Evolutionary conservation across 2,113 vertebrate genomes (phyloP).

Genomic region (Rhinoderma darwinii): DNA sequence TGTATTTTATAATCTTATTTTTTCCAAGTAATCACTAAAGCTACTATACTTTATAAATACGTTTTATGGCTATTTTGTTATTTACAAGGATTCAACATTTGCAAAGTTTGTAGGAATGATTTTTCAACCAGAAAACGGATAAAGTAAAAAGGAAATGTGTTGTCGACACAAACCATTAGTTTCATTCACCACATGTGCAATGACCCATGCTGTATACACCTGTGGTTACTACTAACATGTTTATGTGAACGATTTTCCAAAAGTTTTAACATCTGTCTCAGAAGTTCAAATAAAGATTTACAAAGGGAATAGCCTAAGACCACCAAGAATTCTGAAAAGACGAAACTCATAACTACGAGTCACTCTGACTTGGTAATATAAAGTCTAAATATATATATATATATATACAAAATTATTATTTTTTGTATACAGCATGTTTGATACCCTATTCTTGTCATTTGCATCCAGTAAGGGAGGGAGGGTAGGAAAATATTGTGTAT

Average conservation of each 20-base stretch:
- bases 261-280: conserved; percentile 50
- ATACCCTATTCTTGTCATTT: too few species aligned
- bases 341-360: background rate
- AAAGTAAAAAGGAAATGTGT: conserved; percentile 33
- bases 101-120: background rate
- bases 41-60: background rate
- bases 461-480: too few species aligned
- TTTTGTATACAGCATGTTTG: too few species aligned
- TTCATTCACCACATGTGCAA: conserved; percentile 39
- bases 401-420: background rate
- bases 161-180: conserved; percentile 35
- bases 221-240: conserved; percentile 54
- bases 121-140: conserved; percentile 27
- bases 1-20: background rate
- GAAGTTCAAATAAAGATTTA: conserved; percentile 42
- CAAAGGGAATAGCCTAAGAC: conserved; percentile 43
- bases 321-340: conserved; percentile 42
- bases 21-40: background rate
- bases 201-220: conserved; percentile 48
- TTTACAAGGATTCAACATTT: conserved; percentile 7
- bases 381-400: background rate
- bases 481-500: too few species aligned
- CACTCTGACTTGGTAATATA: background rate
- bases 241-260: conserved; percentile 46
- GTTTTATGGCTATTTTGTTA: background rate